Evolutionary conservation across 2,888 invertebrate species (phyloP).

Genomic region (Odontothrips loti): DNA sequence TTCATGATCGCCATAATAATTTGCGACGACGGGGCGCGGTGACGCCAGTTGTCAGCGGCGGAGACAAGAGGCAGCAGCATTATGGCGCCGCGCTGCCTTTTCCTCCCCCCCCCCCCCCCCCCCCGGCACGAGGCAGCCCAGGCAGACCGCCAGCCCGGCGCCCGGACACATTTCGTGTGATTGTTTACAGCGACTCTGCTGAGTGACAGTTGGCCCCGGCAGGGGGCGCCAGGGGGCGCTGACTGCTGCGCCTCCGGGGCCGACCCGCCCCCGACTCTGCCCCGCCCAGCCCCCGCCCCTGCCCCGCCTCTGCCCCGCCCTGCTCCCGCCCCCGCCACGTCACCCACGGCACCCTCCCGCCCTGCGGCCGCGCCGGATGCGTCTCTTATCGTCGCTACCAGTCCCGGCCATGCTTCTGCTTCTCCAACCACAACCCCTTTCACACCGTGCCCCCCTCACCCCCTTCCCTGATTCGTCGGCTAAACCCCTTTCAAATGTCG

Average conservation of each 20-base stretch:
- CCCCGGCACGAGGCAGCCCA: too few relatives aligned
- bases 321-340: neutral
- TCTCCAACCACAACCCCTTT: neutral
- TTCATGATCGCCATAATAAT: too few relatives aligned
- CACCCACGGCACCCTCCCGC: neutral
- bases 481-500: too few relatives aligned
- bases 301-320: neutral
- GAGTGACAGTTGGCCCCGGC: neutral
- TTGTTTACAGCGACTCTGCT: neutral
- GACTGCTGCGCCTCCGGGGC: neutral
- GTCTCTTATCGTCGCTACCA: slow-evolving; percentile 12
- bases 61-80: too few relatives aligned
- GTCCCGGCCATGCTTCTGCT: neutral
- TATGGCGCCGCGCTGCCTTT: too few relatives aligned
- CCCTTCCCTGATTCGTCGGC: neutral
- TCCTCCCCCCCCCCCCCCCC: too few relatives aligned
- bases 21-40: too few relatives aligned
- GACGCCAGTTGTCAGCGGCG: too few relatives aligned
- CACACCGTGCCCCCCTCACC: neutral
- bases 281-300: neutral
- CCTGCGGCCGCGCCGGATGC: neutral
- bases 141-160: neutral
- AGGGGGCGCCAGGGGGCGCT: neutral
- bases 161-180: neutral
- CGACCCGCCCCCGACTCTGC: neutral